A percentile compares a stretch with the other conserved stretches of the same genome.
phyloP scores from a whole-genome alignment of 1,140 invertebrate genomes.

The Aphelenchoides avenae region DNA sequence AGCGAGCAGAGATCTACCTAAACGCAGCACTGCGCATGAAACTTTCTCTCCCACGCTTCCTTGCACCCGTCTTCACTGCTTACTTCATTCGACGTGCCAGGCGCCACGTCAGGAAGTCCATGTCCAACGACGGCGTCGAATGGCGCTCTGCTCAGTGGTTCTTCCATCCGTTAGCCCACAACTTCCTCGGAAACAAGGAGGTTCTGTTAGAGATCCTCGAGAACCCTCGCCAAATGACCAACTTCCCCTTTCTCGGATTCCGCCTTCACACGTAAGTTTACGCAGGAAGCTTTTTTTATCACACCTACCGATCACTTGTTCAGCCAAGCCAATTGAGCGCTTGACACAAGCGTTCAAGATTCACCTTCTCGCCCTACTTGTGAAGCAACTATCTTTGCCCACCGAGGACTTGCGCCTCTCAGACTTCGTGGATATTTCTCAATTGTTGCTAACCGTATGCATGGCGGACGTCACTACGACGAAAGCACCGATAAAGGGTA shows the following conservation, averaged over 20 bases:
- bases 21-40: conserved; percentile 44
- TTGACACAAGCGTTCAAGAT: conserved; percentile 54
- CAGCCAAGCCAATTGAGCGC: conserved; percentile 48
- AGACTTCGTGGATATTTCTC: conserved; percentile 56
- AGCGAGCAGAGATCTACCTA: conserved; percentile 56
- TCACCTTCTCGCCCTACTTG: conserved; percentile 44
- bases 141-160: conserved; percentile 40
- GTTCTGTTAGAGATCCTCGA: conserved; percentile 8
- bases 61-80: conserved; percentile 29
- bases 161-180: conserved; percentile 48
- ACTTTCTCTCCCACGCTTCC: conserved; percentile 36
- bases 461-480: conserved; percentile 25
- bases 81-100: conserved; percentile 52
- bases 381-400: conserved; percentile 29
- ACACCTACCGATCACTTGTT: conserved; percentile 18
- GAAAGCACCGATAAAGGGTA: not conserved
- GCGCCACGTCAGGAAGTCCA: conserved; percentile 24
- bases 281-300: conserved; percentile 16
- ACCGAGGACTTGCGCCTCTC: conserved; percentile 28
- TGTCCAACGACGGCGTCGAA: conserved; percentile 19
- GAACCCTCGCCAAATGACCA: conserved; percentile 22
- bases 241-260: conserved; percentile 33
- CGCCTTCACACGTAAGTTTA: conserved; percentile 24
- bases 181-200: conserved; percentile 38
- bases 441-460: conserved; percentile 48